Evolutionary conservation across 2,113 vertebrate species (phyloP).

Genomic region (Lichenostomus cassidix): DNA sequence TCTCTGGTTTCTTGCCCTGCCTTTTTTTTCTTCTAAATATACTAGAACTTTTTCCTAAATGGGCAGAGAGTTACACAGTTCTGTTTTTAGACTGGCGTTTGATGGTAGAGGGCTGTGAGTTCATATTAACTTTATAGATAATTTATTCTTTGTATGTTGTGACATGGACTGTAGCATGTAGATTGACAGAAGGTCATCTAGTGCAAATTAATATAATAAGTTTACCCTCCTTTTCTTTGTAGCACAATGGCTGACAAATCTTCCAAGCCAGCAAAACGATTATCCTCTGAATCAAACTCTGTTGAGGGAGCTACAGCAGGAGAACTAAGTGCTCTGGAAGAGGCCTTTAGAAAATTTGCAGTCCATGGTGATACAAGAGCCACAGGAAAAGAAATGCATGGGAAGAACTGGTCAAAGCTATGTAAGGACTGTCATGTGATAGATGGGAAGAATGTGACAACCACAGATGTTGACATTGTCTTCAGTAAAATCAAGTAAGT

Average conservation of each 20-base stretch:
- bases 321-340: constrained; percentile 89
- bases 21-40: background rate
- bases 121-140: background rate
- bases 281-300: constrained; percentile 79
- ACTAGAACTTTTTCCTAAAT: background rate
- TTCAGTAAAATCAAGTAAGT: constrained; percentile 98
- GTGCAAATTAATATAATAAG: background rate
- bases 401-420: constrained; percentile 98
- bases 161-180: background rate
- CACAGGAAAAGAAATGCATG: constrained; percentile 91
- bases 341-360: constrained; percentile 90
- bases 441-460: constrained; percentile 88
- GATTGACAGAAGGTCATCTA: background rate
- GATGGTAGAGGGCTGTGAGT: background rate
- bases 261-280: constrained; percentile 62
- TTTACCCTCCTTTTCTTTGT: constrained; percentile 13
- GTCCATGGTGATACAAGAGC: constrained; percentile 92
- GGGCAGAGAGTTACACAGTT: background rate
- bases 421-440: constrained; percentile 94
- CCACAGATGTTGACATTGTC: constrained; percentile 96
- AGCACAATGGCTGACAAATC: constrained; percentile 75
- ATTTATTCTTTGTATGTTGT: background rate
- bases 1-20: background rate
- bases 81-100: background rate
- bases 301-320: constrained; percentile 79